Percentiles rank a stretch among this genome's conserved stretches.
phyloP scores from a whole-genome alignment of 2,888 invertebrate genomes.

The Ceraclea dissimilis region DNA sequence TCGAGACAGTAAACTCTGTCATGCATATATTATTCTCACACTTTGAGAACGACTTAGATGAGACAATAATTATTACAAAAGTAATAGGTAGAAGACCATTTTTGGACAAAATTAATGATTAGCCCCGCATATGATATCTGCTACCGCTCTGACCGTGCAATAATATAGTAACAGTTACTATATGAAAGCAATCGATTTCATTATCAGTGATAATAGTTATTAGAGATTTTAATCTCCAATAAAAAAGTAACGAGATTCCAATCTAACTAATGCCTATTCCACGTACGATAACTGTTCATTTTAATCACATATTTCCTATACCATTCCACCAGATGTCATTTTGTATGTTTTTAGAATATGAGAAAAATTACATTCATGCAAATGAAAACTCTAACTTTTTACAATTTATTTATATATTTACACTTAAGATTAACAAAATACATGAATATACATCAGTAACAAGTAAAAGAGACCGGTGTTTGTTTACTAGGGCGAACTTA shows the following conservation, averaged over 20 bases:
- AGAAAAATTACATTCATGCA: no score
- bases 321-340: no score
- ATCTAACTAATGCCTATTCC: neutral
- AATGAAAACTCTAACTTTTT: no score
- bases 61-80: conserved; percentile 12
- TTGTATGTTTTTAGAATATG: no score
- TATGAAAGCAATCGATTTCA: neutral
- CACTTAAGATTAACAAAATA: no score
- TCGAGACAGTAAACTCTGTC: neutral
- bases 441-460: no score
- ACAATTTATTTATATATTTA: no score
- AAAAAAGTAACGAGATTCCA: neutral
- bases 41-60: neutral
- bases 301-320: neutral
- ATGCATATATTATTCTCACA: neutral
- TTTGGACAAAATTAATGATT: conserved; percentile 22
- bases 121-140: conserved; percentile 12
- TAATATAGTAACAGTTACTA: conserved; percentile 7
- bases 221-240: conserved; percentile 1
- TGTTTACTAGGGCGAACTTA: no score
- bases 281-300: neutral
- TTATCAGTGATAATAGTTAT: neutral
- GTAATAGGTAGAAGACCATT: conserved; percentile 15
- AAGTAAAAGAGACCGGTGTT: no score
- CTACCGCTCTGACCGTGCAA: conserved; percentile 13